A percentile compares a stretch with the other conserved stretches of the same genome.
phyloP scores from a whole-genome alignment of 2,797 vertebrate genomes.

The Centropyge bicolor region DNA sequence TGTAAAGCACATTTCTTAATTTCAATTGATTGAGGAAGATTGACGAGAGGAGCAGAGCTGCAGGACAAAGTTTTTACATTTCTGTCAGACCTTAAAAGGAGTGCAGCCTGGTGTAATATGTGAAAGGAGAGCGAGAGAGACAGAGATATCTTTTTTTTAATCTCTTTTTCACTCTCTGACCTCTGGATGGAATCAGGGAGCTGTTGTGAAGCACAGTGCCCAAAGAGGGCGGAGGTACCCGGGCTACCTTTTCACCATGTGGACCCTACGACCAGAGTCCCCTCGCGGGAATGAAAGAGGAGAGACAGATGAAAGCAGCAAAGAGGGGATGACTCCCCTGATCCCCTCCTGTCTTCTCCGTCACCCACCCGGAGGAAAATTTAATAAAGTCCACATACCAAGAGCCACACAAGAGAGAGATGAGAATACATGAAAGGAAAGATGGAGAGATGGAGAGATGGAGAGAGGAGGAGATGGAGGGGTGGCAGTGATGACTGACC shows the following conservation, averaged over 20 bases:
- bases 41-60: constrained; percentile 50
- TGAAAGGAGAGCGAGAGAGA: constrained; percentile 19
- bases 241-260: constrained; percentile 74
- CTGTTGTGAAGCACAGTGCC: constrained; percentile 54
- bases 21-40: constrained; percentile 67
- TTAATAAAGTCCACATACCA: constrained; percentile 86
- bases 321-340: constrained; percentile 77
- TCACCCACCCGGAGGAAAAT: constrained; percentile 83
- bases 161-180: constrained; percentile 65
- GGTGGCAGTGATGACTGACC: constrained; percentile 86
- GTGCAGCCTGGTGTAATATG: constrained; percentile 28
- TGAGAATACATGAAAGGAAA: constrained; percentile 81
- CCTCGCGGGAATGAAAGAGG: constrained; percentile 75
- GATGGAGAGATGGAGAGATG: constrained; percentile 71
- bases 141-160: constrained; percentile 44
- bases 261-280: constrained; percentile 67
- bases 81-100: constrained; percentile 36
- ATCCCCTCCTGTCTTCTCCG: constrained; percentile 77
- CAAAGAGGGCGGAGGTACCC: constrained; percentile 68
- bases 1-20: constrained; percentile 67
- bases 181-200: constrained; percentile 75
- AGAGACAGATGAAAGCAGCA: constrained; percentile 77
- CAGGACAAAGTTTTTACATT: constrained; percentile 45
- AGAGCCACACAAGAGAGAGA: constrained; percentile 77
- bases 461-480: constrained; percentile 69